Evolutionary conservation across 1,140 invertebrate species (phyloP).

Genomic region (Heterodera carotae): DNA sequence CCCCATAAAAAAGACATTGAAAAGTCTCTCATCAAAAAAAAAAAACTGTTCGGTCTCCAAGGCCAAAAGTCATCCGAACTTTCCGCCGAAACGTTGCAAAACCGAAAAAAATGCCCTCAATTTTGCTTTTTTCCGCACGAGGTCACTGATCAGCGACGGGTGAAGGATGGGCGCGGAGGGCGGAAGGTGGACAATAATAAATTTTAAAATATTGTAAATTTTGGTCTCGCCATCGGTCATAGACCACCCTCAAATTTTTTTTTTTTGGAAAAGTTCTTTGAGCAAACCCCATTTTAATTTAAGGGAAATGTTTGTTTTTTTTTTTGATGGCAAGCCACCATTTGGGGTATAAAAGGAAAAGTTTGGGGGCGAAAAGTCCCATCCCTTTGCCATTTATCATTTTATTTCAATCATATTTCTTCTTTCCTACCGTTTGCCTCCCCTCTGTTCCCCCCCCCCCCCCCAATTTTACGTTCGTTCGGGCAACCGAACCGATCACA

Average conservation of each 20-base stretch:
- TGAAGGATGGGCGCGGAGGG: too few species aligned
- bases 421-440: too few species aligned
- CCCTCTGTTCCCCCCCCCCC: too few species aligned
- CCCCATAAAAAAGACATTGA: not conserved
- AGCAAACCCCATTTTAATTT: not conserved
- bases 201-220: not conserved
- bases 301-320: not conserved
- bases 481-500: too few species aligned
- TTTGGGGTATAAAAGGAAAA: not conserved
- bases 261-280: not conserved
- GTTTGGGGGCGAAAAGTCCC: not conserved
- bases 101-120: not conserved
- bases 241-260: not conserved
- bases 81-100: not conserved
- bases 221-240: constrained; percentile 1
- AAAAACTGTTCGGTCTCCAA: not conserved
- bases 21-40: not conserved
- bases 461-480: too few species aligned
- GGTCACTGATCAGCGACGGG: not conserved
- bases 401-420: too few species aligned
- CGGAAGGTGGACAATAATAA: not conserved
- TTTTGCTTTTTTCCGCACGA: not conserved
- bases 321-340: not conserved
- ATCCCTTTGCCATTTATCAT: not conserved
- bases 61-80: not conserved